Percentiles rank a stretch among this genome's conserved stretches.
These are phyloP conservation scores for Clusia tigrina DNA, from an alignment of 2,888 invertebrate genomes.

Conservation along the genomic window DNA sequence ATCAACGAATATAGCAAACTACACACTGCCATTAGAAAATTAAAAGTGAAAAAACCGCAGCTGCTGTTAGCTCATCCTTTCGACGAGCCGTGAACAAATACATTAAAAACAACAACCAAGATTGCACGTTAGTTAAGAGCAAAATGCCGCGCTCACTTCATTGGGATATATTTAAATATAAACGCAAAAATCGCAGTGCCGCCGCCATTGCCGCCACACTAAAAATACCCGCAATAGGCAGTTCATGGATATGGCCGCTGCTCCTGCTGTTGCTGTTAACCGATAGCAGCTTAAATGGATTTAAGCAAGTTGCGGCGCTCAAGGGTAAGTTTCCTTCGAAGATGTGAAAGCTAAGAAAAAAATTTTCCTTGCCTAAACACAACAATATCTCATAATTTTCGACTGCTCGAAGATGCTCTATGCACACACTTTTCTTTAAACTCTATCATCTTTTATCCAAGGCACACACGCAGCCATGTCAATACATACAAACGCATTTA, in stretches of 20 bases:
- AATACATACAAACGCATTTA: not conserved
- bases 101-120: constrained; percentile 36
- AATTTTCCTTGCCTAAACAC: constrained; percentile 4
- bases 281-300: constrained; percentile 59
- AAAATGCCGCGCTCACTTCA: constrained; percentile 40
- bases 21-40: constrained; percentile 14
- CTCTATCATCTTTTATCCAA: not conserved
- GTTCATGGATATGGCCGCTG: constrained; percentile 17
- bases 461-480: constrained; percentile 10
- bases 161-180: constrained; percentile 29
- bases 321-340: constrained; percentile 53
- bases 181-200: constrained; percentile 28
- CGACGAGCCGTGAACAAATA: not conserved
- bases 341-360: not conserved
- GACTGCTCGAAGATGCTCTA: not conserved
- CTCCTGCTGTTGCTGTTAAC: constrained; percentile 41
- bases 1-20: too few relatives aligned
- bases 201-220: not conserved
- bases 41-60: constrained; percentile 22
- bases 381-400: not conserved
- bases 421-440: not conserved
- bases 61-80: constrained; percentile 14
- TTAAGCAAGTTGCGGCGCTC: constrained; percentile 59
- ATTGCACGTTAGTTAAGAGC: constrained; percentile 44
- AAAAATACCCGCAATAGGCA: constrained; percentile 5